These are phyloP conservation scores for Diadophis punctatus DNA, from an alignment of 2,113 vertebrate species.

Conservation along the genomic window DNA sequence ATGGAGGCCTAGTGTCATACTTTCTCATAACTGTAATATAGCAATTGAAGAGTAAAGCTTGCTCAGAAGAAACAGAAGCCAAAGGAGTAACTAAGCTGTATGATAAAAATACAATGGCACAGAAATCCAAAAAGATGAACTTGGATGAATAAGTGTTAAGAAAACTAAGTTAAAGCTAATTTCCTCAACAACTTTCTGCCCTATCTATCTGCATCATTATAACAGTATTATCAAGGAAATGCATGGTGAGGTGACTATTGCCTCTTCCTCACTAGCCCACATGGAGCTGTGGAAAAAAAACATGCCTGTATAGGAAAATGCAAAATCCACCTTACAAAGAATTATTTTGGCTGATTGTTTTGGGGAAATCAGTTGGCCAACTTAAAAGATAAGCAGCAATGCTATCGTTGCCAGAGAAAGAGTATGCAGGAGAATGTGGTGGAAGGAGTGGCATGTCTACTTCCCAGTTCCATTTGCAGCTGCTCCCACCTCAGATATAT, in stretches of 20 bases:
- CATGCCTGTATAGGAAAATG: not conserved
- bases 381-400: not conserved
- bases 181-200: not conserved
- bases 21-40: not conserved
- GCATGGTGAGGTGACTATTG: not conserved
- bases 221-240: not conserved
- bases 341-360: not conserved
- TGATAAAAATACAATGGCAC: not conserved
- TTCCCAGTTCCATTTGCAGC: not conserved
- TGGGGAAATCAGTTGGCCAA: not conserved
- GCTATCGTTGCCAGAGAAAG: not conserved
- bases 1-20: not conserved
- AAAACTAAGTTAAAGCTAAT: not conserved
- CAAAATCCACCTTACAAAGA: not conserved
- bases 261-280: not conserved
- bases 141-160: not conserved
- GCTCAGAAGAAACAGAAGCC: not conserved
- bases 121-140: not conserved
- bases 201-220: not conserved
- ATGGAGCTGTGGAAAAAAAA: not conserved
- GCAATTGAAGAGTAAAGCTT: not conserved
- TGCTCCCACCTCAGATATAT: not conserved
- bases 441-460: not conserved
- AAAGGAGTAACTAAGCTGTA: not conserved
- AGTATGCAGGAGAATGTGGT: not conserved